Evolutionary conservation across 1,140 invertebrate genomes (phyloP).

Genomic region (Eumeta japonica): DNA sequence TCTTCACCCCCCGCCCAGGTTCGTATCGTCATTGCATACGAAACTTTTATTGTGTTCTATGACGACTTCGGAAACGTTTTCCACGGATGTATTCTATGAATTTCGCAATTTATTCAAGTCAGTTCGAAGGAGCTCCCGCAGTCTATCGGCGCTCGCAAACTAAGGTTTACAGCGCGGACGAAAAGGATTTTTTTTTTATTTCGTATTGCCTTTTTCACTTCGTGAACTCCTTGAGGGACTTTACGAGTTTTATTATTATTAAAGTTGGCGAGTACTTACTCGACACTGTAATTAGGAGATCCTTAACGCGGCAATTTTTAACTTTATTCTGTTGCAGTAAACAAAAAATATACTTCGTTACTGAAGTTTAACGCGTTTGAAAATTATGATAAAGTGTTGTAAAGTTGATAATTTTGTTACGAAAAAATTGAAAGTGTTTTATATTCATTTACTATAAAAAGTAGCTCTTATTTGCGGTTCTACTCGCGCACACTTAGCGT

Average conservation of each 20-base stretch:
- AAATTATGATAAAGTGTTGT: no score
- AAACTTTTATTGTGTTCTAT: constrained; percentile 54
- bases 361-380: no score
- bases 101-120: constrained; percentile 46
- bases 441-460: no score
- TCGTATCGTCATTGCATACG: constrained; percentile 43
- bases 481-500: no score
- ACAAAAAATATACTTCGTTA: no score
- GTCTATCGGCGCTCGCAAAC: constrained; percentile 31
- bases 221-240: neutral
- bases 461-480: no score
- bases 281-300: no score
- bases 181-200: constrained; percentile 23
- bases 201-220: constrained; percentile 1
- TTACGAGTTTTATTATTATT: constrained; percentile 1
- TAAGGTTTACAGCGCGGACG: constrained; percentile 25
- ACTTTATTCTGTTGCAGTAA: no score
- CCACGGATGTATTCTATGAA: constrained; percentile 51
- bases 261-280: neutral
- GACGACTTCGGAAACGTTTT: constrained; percentile 53
- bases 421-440: no score
- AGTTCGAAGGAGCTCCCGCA: constrained; percentile 29
- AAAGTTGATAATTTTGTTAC: no score
- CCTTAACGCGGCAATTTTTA: no score
- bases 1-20: constrained; percentile 11